Percentiles rank a stretch among this genome's conserved stretches.
These are phyloP conservation scores for Lepidocyrtoides sp. DNA, from an alignment of 2,888 invertebrate genomes.

Conservation along the genomic window DNA sequence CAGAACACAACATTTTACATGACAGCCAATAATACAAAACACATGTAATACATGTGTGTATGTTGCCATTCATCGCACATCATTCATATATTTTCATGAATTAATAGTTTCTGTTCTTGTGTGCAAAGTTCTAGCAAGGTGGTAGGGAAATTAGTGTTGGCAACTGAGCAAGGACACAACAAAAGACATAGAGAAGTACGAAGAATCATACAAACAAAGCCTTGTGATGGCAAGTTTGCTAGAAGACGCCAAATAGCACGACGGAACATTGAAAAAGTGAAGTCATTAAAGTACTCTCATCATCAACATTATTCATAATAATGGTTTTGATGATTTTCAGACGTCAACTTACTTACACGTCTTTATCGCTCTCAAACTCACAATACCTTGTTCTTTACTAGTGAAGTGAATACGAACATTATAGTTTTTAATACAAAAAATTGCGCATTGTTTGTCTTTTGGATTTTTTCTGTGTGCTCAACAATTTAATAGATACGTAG, in stretches of 20 bases:
- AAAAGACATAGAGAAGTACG: slow-evolving; percentile 21
- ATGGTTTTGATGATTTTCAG: not conserved
- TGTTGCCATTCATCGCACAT: not conserved
- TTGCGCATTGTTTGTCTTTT: not conserved
- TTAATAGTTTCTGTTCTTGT: not conserved
- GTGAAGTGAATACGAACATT: not conserved
- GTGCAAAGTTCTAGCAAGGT: not conserved
- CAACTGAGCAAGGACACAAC: slow-evolving; percentile 54
- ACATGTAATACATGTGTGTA: not conserved
- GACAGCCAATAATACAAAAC: slow-evolving; percentile 48
- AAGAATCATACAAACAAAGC: slow-evolving; percentile 1
- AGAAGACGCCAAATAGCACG: not conserved
- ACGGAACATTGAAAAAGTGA: not conserved
- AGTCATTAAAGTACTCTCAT: slow-evolving; percentile 15
- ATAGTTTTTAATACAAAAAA: not conserved
- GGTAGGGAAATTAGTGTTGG: slow-evolving; percentile 50
- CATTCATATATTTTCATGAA: not conserved
- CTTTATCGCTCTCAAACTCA: not conserved
- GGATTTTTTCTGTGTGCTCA: no score
- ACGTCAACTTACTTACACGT: not conserved
- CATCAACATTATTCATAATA: not conserved
- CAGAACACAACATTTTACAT: slow-evolving; percentile 22
- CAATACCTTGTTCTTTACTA: not conserved
- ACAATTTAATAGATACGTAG: no score
- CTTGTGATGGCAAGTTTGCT: slow-evolving; percentile 6